Conservation (phyloP, 2,113 vertebrate genomes). For the Lasiurus borealis region DNA sequence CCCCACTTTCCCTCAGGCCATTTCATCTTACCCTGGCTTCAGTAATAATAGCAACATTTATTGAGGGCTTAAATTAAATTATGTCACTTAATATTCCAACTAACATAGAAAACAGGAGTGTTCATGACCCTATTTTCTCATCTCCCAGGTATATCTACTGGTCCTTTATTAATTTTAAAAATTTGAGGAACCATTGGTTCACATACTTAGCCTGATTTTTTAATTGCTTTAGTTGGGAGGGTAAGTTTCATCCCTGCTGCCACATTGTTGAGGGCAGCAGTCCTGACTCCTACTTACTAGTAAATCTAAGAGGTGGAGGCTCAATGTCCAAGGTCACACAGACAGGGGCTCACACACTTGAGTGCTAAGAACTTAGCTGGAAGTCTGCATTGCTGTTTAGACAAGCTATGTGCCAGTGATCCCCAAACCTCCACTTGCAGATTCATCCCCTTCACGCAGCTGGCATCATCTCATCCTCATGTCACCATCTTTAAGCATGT, state of each 20-base stretch:
- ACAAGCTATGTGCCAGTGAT: neutral
- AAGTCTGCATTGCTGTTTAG: too few relatives aligned
- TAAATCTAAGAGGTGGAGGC: too few relatives aligned
- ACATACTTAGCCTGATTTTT: neutral
- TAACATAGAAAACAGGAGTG: neutral
- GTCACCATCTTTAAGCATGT: neutral
- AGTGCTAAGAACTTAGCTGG: neutral
- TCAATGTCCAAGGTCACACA: neutral
- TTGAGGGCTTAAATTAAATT: neutral
- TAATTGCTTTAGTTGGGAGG: neutral
- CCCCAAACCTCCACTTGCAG: neutral
- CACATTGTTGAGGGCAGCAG: neutral
- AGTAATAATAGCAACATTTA: neutral
- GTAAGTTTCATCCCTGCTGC: neutral
- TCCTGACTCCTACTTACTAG: neutral
- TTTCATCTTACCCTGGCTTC: neutral
- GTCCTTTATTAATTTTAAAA: neutral
- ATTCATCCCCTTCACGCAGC: too few relatives aligned
- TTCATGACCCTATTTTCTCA: neutral
- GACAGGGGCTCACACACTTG: neutral
- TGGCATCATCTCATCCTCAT: neutral
- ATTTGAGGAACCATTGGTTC: neutral
- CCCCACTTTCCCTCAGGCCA: neutral
- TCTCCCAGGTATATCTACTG: neutral
- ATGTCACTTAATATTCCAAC: neutral